Conservation (phyloP, 2,888 invertebrate species). For the Monopis laevigella region DNA sequence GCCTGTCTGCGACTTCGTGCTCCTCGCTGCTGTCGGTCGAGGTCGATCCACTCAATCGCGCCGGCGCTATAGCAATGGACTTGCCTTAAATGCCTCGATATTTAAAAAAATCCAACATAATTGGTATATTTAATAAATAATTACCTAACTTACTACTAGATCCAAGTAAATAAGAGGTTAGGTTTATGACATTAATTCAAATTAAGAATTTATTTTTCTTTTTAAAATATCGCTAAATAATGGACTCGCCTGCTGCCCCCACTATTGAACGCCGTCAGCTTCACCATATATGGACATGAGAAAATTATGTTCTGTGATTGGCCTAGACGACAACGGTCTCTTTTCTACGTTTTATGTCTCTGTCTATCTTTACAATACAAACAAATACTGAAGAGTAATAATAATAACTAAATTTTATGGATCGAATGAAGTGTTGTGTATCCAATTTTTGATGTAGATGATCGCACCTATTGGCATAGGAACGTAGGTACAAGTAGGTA, state of each 20-base stretch:
- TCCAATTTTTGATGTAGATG: no score
- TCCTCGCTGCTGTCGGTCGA: constrained; percentile 29
- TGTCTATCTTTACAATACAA: no score
- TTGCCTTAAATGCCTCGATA: constrained; percentile 32
- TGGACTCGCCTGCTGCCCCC: constrained; percentile 59
- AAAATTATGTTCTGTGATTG: constrained; percentile 73
- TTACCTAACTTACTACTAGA: no score
- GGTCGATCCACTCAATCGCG: constrained; percentile 55
- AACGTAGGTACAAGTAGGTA: no score
- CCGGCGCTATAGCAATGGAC: constrained; percentile 47
- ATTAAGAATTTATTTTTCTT: constrained; percentile 35
- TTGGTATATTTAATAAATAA: constrained; percentile 20
- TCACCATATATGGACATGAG: constrained; percentile 87
- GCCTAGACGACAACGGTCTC: constrained; percentile 31
- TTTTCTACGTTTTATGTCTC: no score
- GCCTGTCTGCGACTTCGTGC: no score
- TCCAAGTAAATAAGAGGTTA: no score
- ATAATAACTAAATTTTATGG: no score
- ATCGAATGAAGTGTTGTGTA: no score
- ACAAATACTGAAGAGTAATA: no score
- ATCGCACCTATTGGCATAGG: no score
- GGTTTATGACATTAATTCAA: constrained; percentile 35
- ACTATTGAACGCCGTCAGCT: constrained; percentile 66
- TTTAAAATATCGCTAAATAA: constrained; percentile 25
- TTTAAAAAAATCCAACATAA: constrained; percentile 35